Evolutionary conservation across 2,888 invertebrate species (phyloP), one percentile per base, ranked within the genome.

Genomic region (Exocentrus adspersus): DNA sequence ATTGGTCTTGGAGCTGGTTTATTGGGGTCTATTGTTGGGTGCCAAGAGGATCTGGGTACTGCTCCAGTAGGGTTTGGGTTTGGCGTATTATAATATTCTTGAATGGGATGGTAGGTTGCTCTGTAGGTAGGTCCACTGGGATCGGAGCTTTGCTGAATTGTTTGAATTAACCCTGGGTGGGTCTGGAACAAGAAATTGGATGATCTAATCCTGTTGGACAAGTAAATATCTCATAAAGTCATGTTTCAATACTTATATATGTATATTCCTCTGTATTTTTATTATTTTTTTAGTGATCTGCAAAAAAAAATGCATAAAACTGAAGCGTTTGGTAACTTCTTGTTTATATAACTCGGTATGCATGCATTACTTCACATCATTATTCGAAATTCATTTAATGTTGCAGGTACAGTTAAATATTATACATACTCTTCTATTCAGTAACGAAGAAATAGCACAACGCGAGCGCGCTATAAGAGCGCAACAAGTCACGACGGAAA

Each of bases 61-160:
- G 82, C 81, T 9, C 81, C 82, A 2, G 82, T 82, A 0, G 78
- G 73, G 12, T 72, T 72, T 37, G 70, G 60, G 48, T 71, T 73
- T 73, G 79, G 81, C 9, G 75, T 72, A 58, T 77, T 79, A 70
- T 85, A 86, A 65, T 78, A 79, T 75, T 87, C 85, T 28, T 83
- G 82, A 73, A 86, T 84, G 41, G 84, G 83, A 80, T 86, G 87
- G 72, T 84, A 86, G 41, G 83, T 82, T 3, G 86, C 85, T 74
- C 87, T 84, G 77, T 86, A 88, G 60, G 86, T 85, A n/a, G 81
- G 78, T 32, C 85, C 85, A 43, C 85, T 83, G 43, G 85, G 83
- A 20, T 74, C 72, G 43, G 72, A 62, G 57, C 73, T 66, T 78
- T 86, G 86, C 68, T 84, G 84, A 41, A 73, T 69, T 72, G 85